These are phyloP conservation scores for Poecilia picta DNA, from an alignment of 2,797 vertebrate species.

Conservation along the genomic window DNA sequence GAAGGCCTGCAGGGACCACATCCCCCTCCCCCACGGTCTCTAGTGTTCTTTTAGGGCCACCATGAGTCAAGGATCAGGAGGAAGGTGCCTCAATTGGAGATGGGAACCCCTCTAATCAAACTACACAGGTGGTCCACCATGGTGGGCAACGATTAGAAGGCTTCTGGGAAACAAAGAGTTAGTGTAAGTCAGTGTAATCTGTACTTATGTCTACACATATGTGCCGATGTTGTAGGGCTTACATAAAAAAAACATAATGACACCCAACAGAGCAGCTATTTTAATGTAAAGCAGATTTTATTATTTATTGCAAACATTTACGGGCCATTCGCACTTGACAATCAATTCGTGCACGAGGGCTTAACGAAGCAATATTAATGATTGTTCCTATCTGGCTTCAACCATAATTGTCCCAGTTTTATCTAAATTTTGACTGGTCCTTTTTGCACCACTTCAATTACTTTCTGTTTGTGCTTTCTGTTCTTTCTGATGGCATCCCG, in stretches of 20 bases:
- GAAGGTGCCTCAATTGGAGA: constrained; percentile 61
- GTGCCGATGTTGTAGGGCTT: neutral
- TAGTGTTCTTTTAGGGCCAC: constrained; percentile 70
- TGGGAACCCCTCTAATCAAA: constrained; percentile 67
- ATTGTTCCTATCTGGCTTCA: neutral
- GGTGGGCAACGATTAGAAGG: constrained; percentile 73
- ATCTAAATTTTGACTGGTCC: neutral
- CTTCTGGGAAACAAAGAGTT: constrained; percentile 30
- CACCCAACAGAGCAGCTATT: neutral
- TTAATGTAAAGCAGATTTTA: neutral
- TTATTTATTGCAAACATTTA: neutral
- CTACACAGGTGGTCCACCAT: constrained; percentile 82
- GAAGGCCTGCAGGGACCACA: constrained; percentile 56
- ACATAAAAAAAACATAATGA: constrained; percentile 1
- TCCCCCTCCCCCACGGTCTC: constrained; percentile 50
- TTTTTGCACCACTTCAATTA: neutral
- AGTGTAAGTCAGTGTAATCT: constrained; percentile 1
- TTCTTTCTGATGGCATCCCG: neutral
- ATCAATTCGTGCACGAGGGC: neutral
- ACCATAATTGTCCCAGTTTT: neutral
- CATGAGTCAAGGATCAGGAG: constrained; percentile 59
- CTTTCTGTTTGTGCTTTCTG: neutral
- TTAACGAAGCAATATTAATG: neutral
- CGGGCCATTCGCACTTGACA: neutral
- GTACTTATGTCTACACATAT: neutral